Evolutionary conservation across 2,113 vertebrate genomes (phyloP).

Genomic region (Corythaixoides concolor): DNA sequence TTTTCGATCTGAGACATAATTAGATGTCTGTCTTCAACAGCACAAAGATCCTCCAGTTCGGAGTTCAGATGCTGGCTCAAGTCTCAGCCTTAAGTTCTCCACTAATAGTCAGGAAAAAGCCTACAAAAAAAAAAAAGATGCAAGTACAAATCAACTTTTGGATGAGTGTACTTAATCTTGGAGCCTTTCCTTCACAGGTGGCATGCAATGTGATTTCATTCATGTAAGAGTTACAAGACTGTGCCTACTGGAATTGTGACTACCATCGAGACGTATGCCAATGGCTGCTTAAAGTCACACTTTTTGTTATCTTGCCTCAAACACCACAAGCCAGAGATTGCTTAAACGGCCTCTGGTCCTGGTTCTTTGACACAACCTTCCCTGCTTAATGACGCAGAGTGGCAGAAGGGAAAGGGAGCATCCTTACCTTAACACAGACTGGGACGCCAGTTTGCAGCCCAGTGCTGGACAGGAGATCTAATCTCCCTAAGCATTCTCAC

Average conservation of each 20-base stretch:
- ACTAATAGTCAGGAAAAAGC: not conserved
- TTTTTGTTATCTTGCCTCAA: not conserved
- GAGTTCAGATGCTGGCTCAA: not conserved
- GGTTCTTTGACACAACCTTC: not conserved
- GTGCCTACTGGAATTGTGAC: not conserved
- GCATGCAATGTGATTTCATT: not conserved
- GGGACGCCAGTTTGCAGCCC: not conserved
- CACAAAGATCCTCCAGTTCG: not conserved
- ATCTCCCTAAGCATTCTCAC: not conserved
- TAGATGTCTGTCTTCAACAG: not conserved
- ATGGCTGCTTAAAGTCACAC: not conserved
- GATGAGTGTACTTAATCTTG: not conserved
- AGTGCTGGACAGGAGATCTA: not conserved
- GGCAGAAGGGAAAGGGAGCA: not conserved
- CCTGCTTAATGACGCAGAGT: not conserved
- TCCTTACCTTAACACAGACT: not conserved
- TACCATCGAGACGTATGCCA: not conserved
- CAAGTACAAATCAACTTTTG: not conserved
- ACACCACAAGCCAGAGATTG: not conserved
- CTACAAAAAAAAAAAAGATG: not conserved
- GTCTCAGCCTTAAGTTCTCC: slow-evolving; percentile 11
- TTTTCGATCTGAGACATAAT: not conserved
- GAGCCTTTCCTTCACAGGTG: not conserved
- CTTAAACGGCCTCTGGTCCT: not conserved
- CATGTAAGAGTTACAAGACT: not conserved